These are phyloP conservation scores for Ceratina australensis DNA, from an alignment of 1,140 invertebrate species.

Conservation along the genomic window DNA sequence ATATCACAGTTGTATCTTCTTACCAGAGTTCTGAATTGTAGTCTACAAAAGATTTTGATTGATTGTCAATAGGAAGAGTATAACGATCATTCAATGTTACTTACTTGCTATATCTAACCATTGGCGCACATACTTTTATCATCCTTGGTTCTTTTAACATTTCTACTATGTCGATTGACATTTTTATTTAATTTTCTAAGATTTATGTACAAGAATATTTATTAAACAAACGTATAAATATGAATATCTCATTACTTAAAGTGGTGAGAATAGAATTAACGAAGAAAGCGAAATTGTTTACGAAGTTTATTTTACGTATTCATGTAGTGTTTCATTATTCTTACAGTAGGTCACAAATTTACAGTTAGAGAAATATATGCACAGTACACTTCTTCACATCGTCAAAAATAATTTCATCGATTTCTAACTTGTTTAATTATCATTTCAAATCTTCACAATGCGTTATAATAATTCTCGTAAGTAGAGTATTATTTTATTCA, in stretches of 20 bases:
- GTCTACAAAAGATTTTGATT: slow-evolving; percentile 79
- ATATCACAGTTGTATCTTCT: slow-evolving; percentile 93
- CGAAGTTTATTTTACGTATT: not conserved
- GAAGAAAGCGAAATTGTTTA: not conserved
- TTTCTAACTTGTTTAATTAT: not conserved
- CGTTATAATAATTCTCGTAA: slow-evolving; percentile 38
- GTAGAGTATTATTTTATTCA: not conserved
- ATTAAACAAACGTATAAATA: no score
- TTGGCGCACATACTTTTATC: slow-evolving; percentile 94
- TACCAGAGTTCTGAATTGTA: slow-evolving; percentile 92
- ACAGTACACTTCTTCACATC: not conserved
- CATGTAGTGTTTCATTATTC: not conserved
- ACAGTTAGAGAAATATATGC: slow-evolving; percentile 29
- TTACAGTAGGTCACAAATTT: slow-evolving; percentile 1
- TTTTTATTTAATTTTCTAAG: slow-evolving; percentile 5
- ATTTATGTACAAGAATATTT: no score
- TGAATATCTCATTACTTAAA: no score
- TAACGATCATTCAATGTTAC: slow-evolving; percentile 59
- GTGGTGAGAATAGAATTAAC: no score
- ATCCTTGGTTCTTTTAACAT: slow-evolving; percentile 83
- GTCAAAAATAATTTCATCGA: not conserved
- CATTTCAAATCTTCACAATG: slow-evolving; percentile 9
- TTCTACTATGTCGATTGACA: slow-evolving; percentile 79
- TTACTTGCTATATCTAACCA: slow-evolving; percentile 97
- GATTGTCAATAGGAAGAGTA: slow-evolving; percentile 11